phyloP scores from a whole-genome alignment of 1,140 invertebrate species.

The Nilaparvata lugens region DNA sequence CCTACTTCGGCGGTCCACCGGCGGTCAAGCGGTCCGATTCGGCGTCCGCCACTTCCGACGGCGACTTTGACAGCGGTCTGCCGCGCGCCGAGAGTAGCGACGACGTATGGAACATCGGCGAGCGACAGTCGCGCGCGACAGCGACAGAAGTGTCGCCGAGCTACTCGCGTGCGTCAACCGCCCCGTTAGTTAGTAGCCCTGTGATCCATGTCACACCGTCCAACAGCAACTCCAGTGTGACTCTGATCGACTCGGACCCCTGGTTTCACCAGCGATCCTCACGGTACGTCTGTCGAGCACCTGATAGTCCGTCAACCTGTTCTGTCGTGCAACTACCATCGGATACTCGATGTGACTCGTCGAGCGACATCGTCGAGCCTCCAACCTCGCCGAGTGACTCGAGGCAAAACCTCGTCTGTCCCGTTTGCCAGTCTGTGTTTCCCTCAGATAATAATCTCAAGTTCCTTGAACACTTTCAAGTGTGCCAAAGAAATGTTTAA shows the following conservation, averaged over 20 bases:
- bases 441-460: constrained; percentile 28
- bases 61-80: no score
- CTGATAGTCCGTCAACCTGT: constrained; percentile 18
- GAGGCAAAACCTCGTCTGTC: constrained; percentile 28
- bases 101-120: neutral
- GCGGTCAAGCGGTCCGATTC: no score
- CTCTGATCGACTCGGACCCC: no score
- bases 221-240: neutral
- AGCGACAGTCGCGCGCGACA: neutral
- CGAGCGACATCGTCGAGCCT: neutral
- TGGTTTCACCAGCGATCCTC: constrained; percentile 6
- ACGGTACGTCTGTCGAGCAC: neutral
- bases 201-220: neutral
- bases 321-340: constrained; percentile 20
- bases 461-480: constrained; percentile 31
- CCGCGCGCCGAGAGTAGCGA: no score
- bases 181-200: constrained; percentile 10
- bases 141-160: neutral
- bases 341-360: no score
- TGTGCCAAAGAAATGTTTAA: constrained; percentile 20
- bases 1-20: no score
- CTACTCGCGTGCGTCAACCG: constrained; percentile 10
- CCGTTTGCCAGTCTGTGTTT: constrained; percentile 29
- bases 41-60: no score
- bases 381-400: constrained; percentile 18